These are phyloP conservation scores for Echinops telfairi DNA, from an alignment of 2,113 vertebrate species.

Conservation along the genomic window DNA sequence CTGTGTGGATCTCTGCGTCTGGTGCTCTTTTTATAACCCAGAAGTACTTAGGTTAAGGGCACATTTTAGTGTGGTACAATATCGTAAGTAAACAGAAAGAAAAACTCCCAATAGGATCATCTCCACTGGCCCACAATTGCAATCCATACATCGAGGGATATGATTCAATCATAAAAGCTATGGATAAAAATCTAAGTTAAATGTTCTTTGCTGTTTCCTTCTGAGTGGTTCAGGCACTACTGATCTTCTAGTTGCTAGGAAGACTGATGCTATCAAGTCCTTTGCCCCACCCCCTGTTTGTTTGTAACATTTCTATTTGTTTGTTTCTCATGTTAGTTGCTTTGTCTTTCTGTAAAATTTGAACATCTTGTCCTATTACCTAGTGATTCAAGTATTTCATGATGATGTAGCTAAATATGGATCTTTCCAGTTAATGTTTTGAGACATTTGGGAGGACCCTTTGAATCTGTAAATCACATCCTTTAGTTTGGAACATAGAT, in stretches of 20 bases:
- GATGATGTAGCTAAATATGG: background rate
- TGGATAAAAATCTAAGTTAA: background rate
- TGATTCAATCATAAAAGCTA: background rate
- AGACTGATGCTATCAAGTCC: background rate
- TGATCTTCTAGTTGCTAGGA: background rate
- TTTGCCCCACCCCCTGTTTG: background rate
- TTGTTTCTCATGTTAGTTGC: background rate
- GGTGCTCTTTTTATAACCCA: background rate
- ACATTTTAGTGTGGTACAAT: background rate
- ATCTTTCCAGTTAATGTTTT: background rate
- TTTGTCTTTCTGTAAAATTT: conserved; percentile 48
- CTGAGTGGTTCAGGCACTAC: conserved; percentile 28
- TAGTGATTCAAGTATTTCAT: background rate
- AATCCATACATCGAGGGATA: background rate
- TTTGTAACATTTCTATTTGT: background rate
- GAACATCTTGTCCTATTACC: background rate
- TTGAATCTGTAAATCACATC: conserved; percentile 2
- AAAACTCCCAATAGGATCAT: background rate
- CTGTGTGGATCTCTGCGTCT: background rate
- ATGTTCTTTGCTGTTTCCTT: background rate
- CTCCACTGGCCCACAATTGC: background rate
- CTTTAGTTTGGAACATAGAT: background rate
- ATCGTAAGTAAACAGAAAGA: background rate
- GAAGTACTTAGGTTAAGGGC: background rate
- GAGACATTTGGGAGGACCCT: background rate